A percentile compares a stretch with the other conserved stretches of the same genome.
phyloP scores from a whole-genome alignment of 2,888 invertebrate species.

The Coremacera marginata region DNA sequence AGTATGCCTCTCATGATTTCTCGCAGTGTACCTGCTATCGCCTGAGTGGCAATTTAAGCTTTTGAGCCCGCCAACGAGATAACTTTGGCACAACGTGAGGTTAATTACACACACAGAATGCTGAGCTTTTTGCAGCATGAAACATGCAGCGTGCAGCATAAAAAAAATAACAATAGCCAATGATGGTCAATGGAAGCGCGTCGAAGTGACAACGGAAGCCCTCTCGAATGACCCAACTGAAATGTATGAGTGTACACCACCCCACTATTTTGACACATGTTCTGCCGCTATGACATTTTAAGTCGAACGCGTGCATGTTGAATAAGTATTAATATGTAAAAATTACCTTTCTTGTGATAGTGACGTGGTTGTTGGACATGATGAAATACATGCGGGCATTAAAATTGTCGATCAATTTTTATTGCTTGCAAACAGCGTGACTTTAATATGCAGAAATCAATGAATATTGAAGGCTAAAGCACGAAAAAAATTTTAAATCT shows the following conservation, averaged over 20 bases:
- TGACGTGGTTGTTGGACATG: too few species aligned
- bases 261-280: too few species aligned
- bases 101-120: constrained; percentile 21
- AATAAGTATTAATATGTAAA: constrained; percentile 3
- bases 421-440: too few species aligned
- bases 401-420: too few species aligned
- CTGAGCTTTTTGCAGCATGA: constrained; percentile 11
- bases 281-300: constrained; percentile 7
- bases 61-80: constrained; percentile 19
- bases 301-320: constrained; percentile 42
- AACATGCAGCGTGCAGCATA: background rate
- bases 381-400: too few species aligned
- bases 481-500: too few species aligned
- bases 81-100: constrained; percentile 23
- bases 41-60: background rate
- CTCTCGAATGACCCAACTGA: background rate
- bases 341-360: background rate
- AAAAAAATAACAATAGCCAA: constrained; percentile 15
- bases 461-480: too few species aligned
- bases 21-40: background rate
- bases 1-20: background rate
- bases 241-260: too few species aligned
- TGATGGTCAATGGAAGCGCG: constrained; percentile 23
- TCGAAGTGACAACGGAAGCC: constrained; percentile 9
- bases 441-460: too few species aligned